Evolutionary conservation across 2,888 invertebrate genomes (phyloP).

Genomic region (Tetranychus truncatus): DNA sequence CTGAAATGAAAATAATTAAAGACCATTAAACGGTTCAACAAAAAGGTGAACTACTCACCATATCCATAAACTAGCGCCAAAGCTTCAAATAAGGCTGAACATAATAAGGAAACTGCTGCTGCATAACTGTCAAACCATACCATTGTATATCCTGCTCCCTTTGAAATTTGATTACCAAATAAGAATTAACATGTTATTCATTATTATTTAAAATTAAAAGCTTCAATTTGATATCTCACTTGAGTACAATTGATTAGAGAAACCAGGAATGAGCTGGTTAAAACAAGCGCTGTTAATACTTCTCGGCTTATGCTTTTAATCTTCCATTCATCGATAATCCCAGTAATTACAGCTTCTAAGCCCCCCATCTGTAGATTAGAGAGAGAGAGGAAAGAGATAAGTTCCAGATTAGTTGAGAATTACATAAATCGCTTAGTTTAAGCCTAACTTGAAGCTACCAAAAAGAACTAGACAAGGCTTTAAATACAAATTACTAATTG

Average conservation of each 20-base stretch:
- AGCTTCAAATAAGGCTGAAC: conserved; percentile 61
- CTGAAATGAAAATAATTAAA: conserved; percentile 37
- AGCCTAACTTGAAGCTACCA: too few species aligned
- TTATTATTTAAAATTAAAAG: not conserved
- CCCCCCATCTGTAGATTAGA: conserved; percentile 52
- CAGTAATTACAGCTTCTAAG: conserved; percentile 63
- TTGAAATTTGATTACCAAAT: conserved; percentile 15
- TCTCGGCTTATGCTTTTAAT: conserved; percentile 49
- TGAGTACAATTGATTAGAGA: conserved; percentile 25
- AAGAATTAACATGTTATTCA: not conserved
- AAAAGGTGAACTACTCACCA: conserved; percentile 37
- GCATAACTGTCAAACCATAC: conserved; percentile 60
- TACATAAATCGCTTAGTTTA: too few species aligned
- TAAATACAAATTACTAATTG: too few species aligned
- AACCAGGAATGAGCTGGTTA: conserved; percentile 36
- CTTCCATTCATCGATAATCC: conserved; percentile 54
- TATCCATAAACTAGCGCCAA: conserved; percentile 69
- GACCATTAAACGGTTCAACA: not conserved
- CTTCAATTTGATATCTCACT: conserved; percentile 10
- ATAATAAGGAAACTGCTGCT: conserved; percentile 58
- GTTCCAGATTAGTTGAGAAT: too few species aligned
- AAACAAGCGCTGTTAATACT: conserved; percentile 53
- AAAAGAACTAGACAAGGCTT: too few species aligned
- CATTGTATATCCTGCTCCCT: conserved; percentile 62
- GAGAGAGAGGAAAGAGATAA: too few species aligned